Evolutionary conservation across 2,888 invertebrate species (phyloP).

Genomic region (Subacronicta megacephala): DNA sequence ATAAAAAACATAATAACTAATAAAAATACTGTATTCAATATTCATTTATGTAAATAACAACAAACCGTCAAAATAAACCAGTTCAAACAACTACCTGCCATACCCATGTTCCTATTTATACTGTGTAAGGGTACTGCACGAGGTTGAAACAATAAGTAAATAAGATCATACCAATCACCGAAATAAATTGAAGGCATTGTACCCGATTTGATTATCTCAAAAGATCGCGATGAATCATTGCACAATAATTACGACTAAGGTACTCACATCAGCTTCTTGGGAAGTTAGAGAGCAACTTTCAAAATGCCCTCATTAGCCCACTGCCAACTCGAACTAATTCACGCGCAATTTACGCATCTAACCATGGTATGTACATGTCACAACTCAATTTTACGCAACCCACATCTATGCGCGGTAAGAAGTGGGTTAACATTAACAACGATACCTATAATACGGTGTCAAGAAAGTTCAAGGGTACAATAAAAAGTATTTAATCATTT

Average conservation of each 20-base stretch:
- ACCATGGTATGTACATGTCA: slow-evolving; percentile 28
- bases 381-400: slow-evolving; percentile 46
- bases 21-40: too few species aligned
- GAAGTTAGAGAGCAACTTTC: slow-evolving; percentile 16
- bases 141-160: too few species aligned
- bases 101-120: too few species aligned
- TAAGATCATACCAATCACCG: too few species aligned
- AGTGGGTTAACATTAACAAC: slow-evolving; percentile 32
- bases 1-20: too few species aligned
- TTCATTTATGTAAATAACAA: too few species aligned
- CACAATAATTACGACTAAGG: slow-evolving; percentile 15
- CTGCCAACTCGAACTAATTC: slow-evolving; percentile 31
- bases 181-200: background rate
- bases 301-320: slow-evolving; percentile 36
- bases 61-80: too few species aligned
- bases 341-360: slow-evolving; percentile 43
- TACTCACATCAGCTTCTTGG: slow-evolving; percentile 6
- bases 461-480: slow-evolving; percentile 10
- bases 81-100: too few species aligned
- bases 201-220: background rate
- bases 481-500: slow-evolving; percentile 18
- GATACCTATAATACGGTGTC: slow-evolving; percentile 17
- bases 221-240: slow-evolving; percentile 1
- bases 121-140: too few species aligned
- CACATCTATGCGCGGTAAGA: slow-evolving; percentile 3